phyloP scores from a whole-genome alignment of 2,113 vertebrate genomes.

The Etheostoma spectabile region DNA sequence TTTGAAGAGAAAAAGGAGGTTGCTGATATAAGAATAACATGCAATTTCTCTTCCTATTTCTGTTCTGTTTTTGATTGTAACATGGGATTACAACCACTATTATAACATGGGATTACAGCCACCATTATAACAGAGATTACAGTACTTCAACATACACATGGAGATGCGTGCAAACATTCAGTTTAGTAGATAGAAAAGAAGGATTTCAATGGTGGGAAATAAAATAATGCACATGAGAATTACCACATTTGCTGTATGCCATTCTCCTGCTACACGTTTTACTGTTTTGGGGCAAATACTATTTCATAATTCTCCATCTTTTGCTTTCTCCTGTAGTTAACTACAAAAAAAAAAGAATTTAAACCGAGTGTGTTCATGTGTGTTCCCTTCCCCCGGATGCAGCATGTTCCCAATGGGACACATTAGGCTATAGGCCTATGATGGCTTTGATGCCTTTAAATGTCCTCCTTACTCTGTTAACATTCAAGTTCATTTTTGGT shows the following conservation, averaged over 20 bases:
- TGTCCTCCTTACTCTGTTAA: not conserved
- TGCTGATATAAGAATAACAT: not conserved
- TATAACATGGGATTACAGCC: not conserved
- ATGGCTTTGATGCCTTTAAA: slow-evolving; percentile 8
- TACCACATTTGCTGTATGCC: not conserved
- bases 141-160: not conserved
- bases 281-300: not conserved
- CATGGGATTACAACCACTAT: not conserved
- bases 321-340: not conserved
- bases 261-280: too few relatives aligned
- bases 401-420: not conserved
- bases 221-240: not conserved
- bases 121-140: not conserved
- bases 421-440: too few relatives aligned
- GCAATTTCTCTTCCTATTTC: not conserved
- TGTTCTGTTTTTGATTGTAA: slow-evolving; percentile 22
- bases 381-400: not conserved
- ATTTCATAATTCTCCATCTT: not conserved
- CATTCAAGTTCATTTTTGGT: too few relatives aligned
- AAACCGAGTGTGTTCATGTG: slow-evolving; percentile 9
- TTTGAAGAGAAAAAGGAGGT: not conserved
- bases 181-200: not conserved
- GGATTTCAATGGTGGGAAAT: not conserved
- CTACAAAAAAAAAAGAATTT: not conserved
- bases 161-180: not conserved